A percentile compares a stretch with the other conserved stretches of the same genome.
Evolutionary conservation across 2,113 vertebrate genomes (phyloP).

Genomic region (Oncorhynchus kisutch): DNA sequence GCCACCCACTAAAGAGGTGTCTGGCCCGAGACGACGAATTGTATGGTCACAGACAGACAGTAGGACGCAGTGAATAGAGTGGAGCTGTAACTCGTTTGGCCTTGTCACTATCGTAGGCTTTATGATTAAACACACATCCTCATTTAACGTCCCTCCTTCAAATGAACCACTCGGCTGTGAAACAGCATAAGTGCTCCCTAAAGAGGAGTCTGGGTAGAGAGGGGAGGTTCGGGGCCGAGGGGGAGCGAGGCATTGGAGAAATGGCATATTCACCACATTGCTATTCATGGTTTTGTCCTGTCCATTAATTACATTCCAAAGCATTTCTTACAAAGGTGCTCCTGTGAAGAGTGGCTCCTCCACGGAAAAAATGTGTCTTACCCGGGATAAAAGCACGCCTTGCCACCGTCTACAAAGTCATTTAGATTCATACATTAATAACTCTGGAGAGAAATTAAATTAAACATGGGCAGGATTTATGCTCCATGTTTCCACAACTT

Average conservation of each 20-base stretch:
- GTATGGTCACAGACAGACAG: conserved; percentile 1
- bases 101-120: conserved; percentile 11
- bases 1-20: background rate
- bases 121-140: conserved; percentile 37
- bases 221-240: conserved; percentile 5
- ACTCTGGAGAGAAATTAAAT: conserved; percentile 47
- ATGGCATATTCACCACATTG: conserved; percentile 48
- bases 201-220: conserved; percentile 30
- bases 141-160: conserved; percentile 23
- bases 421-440: conserved; percentile 61
- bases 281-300: conserved; percentile 52
- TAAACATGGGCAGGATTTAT: conserved; percentile 58
- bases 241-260: background rate
- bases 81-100: conserved; percentile 11
- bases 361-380: conserved; percentile 30
- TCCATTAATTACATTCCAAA: conserved; percentile 52
- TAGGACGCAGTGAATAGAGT: background rate
- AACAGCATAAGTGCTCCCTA: conserved; percentile 19
- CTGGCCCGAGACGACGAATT: background rate
- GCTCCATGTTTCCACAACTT: conserved; percentile 36
- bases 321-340: conserved; percentile 29
- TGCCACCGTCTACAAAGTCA: conserved; percentile 52
- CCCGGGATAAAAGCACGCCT: conserved; percentile 43
- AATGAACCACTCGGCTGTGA: conserved; percentile 40
- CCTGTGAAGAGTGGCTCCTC: conserved; percentile 40